Conservation (phyloP, 2,113 vertebrate genomes). For the Sylvicapra grimmia region DNA sequence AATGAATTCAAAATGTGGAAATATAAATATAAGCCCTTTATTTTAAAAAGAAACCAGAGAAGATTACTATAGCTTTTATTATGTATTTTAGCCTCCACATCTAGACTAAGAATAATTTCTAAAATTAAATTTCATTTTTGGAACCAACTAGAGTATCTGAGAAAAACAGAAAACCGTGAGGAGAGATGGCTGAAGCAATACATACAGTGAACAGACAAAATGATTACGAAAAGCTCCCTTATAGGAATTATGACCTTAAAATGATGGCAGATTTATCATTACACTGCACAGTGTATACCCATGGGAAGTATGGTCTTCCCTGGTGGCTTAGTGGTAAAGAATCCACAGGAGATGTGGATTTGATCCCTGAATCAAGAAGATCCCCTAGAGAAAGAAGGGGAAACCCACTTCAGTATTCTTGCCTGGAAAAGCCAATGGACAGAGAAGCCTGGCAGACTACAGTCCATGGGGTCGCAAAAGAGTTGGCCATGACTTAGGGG, state of each 20-base stretch:
- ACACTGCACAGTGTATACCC: neutral
- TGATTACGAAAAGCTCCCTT: neutral
- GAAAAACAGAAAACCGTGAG: neutral
- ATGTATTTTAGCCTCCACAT: neutral
- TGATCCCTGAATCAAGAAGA: neutral
- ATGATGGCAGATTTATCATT: neutral
- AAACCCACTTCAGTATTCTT: neutral
- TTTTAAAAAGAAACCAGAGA: conserved; percentile 73
- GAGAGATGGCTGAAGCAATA: neutral
- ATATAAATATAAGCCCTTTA: conserved; percentile 79
- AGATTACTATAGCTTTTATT: conserved; percentile 32
- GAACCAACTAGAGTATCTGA: neutral
- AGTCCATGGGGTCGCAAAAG: fast-evolving
- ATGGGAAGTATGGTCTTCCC: neutral
- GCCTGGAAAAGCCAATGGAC: neutral
- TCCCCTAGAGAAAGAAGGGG: neutral
- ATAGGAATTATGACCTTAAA: neutral
- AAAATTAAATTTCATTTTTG: neutral
- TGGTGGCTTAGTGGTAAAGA: neutral
- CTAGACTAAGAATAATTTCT: neutral
- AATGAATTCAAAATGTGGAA: conserved; percentile 74
- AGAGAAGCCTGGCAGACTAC: neutral
- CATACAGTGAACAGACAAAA: neutral
- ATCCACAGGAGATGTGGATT: neutral
- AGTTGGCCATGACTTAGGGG: neutral